These are phyloP conservation scores for Phodopus roborovskii DNA, from an alignment of 2,113 vertebrate species.

Conservation along the genomic window DNA sequence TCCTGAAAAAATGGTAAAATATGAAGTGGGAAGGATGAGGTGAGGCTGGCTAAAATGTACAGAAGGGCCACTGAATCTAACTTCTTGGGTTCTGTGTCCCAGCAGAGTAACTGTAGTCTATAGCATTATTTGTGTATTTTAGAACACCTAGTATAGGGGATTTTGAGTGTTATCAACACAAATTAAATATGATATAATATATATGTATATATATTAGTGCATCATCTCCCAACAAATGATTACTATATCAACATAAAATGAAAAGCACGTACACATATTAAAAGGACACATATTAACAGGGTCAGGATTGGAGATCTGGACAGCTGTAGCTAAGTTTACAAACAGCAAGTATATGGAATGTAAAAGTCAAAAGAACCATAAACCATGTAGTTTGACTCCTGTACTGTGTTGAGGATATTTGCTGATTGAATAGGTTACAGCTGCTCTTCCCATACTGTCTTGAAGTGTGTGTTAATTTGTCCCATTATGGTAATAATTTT, in stretches of 20 bases:
- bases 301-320: accelerated
- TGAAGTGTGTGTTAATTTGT: not conserved
- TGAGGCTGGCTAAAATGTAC: not conserved
- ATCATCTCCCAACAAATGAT: not conserved
- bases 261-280: not conserved
- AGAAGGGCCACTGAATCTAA: accelerated
- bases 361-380: not conserved
- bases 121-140: not conserved
- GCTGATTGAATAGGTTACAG: not conserved
- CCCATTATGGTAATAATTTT: not conserved
- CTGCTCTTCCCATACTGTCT: not conserved
- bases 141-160: not conserved
- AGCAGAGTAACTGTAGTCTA: not conserved
- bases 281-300: not conserved
- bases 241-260: not conserved
- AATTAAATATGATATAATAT: not conserved
- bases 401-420: not conserved
- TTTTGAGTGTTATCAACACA: not conserved
- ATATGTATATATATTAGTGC: not conserved
- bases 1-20: not conserved
- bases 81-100: not conserved
- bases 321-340: not conserved
- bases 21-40: not conserved
- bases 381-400: not conserved
- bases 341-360: not conserved